Conservation (phyloP, 2,797 vertebrate species). For the Rhinogobio ventralis region DNA sequence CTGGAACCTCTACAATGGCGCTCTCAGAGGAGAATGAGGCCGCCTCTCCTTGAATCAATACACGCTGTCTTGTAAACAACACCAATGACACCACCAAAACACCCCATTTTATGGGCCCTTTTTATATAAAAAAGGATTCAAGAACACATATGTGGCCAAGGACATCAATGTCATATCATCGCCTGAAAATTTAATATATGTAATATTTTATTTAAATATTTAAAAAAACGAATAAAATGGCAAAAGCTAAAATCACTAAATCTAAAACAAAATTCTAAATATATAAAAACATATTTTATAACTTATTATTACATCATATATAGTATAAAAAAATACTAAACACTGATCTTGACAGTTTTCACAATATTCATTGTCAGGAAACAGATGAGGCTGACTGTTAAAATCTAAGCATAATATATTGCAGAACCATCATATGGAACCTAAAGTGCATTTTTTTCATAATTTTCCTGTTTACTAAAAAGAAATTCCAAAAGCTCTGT, state of each 20-base stretch:
- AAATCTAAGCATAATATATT: neutral
- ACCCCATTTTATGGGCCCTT: conserved; percentile 4
- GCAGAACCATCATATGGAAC: neutral
- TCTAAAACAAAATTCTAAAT: neutral
- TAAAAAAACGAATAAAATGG: neutral
- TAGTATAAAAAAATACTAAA: too few relatives aligned
- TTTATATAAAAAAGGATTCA: conserved; percentile 27
- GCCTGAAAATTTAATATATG: too few relatives aligned
- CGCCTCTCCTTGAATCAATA: conserved; percentile 61
- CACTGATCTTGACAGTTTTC: neutral
- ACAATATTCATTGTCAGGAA: neutral
- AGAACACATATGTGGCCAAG: conserved; percentile 9
- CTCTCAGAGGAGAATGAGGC: conserved; percentile 57
- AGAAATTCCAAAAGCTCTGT: neutral
- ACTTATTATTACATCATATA: too few relatives aligned
- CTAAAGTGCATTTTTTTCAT: neutral
- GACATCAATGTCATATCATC: conserved; percentile 20
- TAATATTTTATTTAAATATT: neutral
- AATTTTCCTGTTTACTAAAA: conserved; percentile 1
- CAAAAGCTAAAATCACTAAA: neutral
- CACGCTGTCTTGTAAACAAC: conserved; percentile 60
- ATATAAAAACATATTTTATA: too few relatives aligned
- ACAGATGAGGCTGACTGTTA: neutral
- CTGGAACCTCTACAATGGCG: conserved; percentile 54
- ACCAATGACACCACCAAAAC: conserved; percentile 55